Conservation (phyloP, 2,113 vertebrate species). For the Silurus asotus region DNA sequence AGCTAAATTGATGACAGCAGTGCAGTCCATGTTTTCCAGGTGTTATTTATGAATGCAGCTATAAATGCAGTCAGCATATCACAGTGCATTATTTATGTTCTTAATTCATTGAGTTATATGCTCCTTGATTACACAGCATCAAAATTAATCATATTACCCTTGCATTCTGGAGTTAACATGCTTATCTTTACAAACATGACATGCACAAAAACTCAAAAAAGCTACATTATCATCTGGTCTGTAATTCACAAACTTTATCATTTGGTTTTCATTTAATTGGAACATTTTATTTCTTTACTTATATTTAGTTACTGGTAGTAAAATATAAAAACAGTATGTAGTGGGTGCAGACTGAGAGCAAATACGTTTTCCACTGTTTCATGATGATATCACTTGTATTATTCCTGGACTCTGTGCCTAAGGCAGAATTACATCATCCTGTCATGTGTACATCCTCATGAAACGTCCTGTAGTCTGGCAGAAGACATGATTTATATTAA, state of each 20-base stretch:
- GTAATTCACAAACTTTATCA: background rate
- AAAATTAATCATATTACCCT: background rate
- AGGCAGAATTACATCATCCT: conserved; percentile 38
- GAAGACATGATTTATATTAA: conserved; percentile 21
- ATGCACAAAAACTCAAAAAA: background rate
- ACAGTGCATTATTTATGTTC: background rate
- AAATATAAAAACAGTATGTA: background rate
- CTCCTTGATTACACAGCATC: background rate
- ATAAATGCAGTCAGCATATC: background rate
- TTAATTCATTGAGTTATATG: background rate
- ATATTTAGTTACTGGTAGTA: background rate
- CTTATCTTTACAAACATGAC: background rate
- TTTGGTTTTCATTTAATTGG: background rate
- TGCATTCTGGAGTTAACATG: background rate
- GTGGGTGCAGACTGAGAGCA: background rate
- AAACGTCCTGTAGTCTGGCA: conserved; percentile 7
- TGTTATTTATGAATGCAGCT: background rate
- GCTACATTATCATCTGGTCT: background rate
- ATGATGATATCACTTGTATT: background rate
- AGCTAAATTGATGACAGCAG: background rate
- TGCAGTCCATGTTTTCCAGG: background rate
- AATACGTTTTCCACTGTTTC: background rate
- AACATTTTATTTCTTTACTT: background rate
- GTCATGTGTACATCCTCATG: background rate
- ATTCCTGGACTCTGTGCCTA: conserved; percentile 6